Evolutionary conservation across 2,797 vertebrate species (phyloP), one percentile per base, ranked within the genome.

Genomic region (Harpagifer antarcticus): DNA sequence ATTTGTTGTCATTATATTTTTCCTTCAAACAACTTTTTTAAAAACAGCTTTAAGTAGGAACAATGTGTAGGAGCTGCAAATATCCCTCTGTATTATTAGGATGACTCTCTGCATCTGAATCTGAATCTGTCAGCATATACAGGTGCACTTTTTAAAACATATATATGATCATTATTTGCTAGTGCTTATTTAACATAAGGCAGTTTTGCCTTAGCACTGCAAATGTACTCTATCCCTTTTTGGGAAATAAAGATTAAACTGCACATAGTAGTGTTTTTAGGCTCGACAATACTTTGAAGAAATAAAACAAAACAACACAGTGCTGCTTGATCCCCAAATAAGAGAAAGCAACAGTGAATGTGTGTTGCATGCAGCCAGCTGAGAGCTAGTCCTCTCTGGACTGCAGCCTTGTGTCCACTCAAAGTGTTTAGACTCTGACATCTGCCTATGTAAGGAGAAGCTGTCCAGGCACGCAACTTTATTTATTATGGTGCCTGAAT

Each of bases 391-490:
- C 52, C 55, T 63, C 37, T 65, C 49, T 70, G 54, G 13, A 53
- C 71, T 3, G 40, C 42, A 86, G 72, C n/a, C 75, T 42, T 13
- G 50, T 67, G 42, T 43, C 59, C 65, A 47, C 40, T 55, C 5
- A 23, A 68, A 76, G 63, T 76, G 76, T 86, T 88, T 77, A 44
- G 62, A 66, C 69, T 80, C 64, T 58, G 58, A 50, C 59, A 64
- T 79, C 72, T 85, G 85, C 70, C 86, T 91, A 84, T 88, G 67
- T 86, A 87, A 91, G 81, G 85, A 86, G 63, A 90, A 74, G 70
- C 74, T 78, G 45, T 79, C 56, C 71, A 69, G 73, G 42, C 76
- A 55, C 5, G 2, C 19, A 8, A 27, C 53, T 70, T 67, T 76
- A 78, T 83, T 81, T 79, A 85, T 84, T 63, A 55, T 47, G 44